A percentile compares a stretch with the other conserved stretches of the same genome.
Conservation (phyloP, 2,113 vertebrate species). For the Petrocephalus zakoni region DNA sequence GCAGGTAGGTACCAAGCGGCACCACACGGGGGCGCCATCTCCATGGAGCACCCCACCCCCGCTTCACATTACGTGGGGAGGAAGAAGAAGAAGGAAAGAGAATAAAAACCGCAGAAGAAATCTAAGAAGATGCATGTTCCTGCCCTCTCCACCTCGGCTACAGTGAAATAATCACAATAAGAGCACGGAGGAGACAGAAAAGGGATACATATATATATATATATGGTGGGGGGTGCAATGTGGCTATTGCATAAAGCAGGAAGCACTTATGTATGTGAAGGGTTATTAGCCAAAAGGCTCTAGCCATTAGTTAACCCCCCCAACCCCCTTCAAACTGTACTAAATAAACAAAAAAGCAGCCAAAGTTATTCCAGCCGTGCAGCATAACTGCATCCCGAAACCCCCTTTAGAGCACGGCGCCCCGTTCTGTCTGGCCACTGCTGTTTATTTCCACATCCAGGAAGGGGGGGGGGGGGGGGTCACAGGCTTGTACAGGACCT, state of each 20-base stretch:
- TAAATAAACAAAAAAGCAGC: neutral
- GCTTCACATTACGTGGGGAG: constrained; percentile 33
- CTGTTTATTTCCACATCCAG: neutral
- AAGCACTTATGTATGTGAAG: constrained; percentile 11
- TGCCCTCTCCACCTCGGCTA: neutral
- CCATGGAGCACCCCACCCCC: neutral
- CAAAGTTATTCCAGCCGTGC: neutral
- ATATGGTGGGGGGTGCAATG: neutral
- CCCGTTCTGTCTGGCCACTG: neutral
- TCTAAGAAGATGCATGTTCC: neutral
- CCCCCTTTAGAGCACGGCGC: neutral
- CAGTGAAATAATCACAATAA: constrained; percentile 11
- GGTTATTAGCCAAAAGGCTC: constrained; percentile 14
- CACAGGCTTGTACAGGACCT: neutral
- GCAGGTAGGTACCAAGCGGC: neutral
- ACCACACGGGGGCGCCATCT: neutral
- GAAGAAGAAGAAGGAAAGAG: constrained; percentile 3
- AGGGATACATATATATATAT: neutral
- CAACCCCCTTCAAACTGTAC: neutral
- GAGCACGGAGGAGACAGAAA: constrained; percentile 2
- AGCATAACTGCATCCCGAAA: constrained; percentile 9
- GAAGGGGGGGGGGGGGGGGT: neutral
- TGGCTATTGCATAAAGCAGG: constrained; percentile 12
- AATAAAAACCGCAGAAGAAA: neutral
- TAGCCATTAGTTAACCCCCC: constrained; percentile 1